phyloP scores from a whole-genome alignment of 2,888 invertebrate genomes.

The Himalopsyche kuldschensis region DNA sequence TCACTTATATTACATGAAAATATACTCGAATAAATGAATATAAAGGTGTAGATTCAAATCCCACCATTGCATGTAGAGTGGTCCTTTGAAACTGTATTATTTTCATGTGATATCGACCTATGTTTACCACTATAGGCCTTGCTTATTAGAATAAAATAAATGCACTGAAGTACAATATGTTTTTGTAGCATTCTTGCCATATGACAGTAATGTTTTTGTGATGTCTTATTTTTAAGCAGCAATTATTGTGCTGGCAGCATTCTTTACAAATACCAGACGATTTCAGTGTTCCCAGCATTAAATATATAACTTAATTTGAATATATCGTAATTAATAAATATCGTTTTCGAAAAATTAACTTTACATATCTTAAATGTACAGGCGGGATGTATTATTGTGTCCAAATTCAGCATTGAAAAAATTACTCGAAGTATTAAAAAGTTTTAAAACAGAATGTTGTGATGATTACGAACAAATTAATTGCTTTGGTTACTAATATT shows the following conservation, averaged over 20 bases:
- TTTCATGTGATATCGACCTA: background rate
- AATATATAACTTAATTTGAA: too few species aligned
- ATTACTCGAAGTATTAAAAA: background rate
- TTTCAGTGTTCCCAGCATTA: too few species aligned
- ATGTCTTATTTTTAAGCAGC: too few species aligned
- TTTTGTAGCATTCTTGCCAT: background rate
- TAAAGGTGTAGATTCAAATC: too few species aligned
- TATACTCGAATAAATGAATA: too few species aligned
- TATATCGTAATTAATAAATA: too few species aligned
- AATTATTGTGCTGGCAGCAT: too few species aligned
- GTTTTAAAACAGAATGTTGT: background rate
- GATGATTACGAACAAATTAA: background rate
- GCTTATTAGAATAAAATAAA: background rate
- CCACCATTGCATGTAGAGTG: too few species aligned
- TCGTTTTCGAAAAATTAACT: background rate
- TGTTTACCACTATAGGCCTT: background rate
- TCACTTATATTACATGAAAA: too few species aligned
- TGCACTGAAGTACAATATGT: background rate
- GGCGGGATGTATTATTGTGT: background rate
- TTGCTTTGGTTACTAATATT: constrained; percentile 19
- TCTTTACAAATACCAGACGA: too few species aligned
- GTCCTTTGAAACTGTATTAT: background rate
- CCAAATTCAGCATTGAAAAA: background rate
- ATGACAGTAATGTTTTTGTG: too few species aligned
- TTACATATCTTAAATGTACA: constrained; percentile 1